Evolutionary conservation across 2,888 invertebrate species (phyloP).

Genomic region (Dilophus febrilis): DNA sequence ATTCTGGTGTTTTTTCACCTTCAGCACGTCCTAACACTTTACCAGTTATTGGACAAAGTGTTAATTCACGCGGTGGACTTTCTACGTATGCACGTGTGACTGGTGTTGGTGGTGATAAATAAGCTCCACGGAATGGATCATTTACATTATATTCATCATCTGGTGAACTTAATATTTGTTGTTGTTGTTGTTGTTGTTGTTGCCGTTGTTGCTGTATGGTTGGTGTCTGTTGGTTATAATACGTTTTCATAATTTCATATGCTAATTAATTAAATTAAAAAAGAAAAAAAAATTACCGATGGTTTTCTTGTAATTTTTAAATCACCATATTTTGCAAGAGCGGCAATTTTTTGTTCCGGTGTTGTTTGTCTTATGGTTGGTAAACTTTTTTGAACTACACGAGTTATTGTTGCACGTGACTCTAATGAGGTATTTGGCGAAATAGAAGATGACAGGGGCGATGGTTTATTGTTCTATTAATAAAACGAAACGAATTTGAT

Average conservation of each 20-base stretch:
- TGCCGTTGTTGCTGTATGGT: too few species aligned
- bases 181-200: too few species aligned
- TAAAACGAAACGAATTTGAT: too few species aligned
- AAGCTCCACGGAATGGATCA: slow-evolving; percentile 9
- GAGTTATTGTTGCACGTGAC: slow-evolving; percentile 5
- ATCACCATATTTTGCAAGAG: slow-evolving; percentile 34
- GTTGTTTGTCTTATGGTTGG: slow-evolving; percentile 16
- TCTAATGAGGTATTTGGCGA: not conserved
- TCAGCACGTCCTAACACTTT: slow-evolving; percentile 39
- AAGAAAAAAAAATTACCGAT: slow-evolving; percentile 6
- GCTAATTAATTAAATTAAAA: too few species aligned
- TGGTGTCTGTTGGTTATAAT: too few species aligned
- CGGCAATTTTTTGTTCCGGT: slow-evolving; percentile 29
- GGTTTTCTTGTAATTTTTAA: slow-evolving; percentile 31
- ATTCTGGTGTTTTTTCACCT: slow-evolving; percentile 38
- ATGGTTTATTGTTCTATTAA: not conserved
- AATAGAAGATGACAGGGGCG: slow-evolving; percentile 1
- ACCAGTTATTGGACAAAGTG: slow-evolving; percentile 53
- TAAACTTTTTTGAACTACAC: slow-evolving; percentile 10
- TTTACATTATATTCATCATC: slow-evolving; percentile 1
- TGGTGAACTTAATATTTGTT: not conserved
- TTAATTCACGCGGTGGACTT: slow-evolving; percentile 48
- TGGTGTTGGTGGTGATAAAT: slow-evolving; percentile 33
- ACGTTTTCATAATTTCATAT: too few species aligned
- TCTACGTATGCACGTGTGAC: slow-evolving; percentile 29